A percentile compares a stretch with the other conserved stretches of the same genome.
Conservation (phyloP, 1,140 invertebrate genomes). For the Drosophila azteca region DNA sequence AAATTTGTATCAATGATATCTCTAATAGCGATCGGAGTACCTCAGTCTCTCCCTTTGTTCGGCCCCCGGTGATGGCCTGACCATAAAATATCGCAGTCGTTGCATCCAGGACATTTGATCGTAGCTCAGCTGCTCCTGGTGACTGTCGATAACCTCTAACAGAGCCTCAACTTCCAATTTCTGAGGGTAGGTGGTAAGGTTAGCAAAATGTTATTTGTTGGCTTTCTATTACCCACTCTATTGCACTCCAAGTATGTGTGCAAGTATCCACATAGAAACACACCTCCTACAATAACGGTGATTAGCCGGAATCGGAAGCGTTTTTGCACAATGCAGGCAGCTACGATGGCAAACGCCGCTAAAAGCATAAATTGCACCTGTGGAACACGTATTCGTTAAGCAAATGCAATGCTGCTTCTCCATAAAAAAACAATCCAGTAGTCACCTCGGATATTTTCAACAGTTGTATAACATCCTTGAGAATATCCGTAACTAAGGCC, state of each 20-base stretch:
- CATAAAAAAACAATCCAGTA: conserved; percentile 9
- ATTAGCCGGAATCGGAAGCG: conserved; percentile 42
- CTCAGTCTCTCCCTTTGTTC: conserved; percentile 46
- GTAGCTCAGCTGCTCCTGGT: conserved; percentile 14
- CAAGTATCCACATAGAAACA: conserved; percentile 66
- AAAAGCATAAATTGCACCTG: conserved; percentile 65
- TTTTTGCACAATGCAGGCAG: conserved; percentile 52
- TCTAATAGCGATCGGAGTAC: conserved; percentile 7
- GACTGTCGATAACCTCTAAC: conserved; percentile 58
- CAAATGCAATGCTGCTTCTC: no score
- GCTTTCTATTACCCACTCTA: conserved; percentile 44
- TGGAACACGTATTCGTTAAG: not conserved
- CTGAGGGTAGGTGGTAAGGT: conserved; percentile 24
- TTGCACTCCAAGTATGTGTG: conserved; percentile 76
- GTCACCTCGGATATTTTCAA: conserved; percentile 63
- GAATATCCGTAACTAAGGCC: conserved; percentile 55
- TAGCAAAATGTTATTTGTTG: not conserved
- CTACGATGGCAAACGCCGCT: conserved; percentile 19
- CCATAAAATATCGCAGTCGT: conserved; percentile 18
- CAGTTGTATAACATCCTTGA: conserved; percentile 51
- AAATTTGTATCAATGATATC: not conserved
- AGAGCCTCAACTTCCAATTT: conserved; percentile 66
- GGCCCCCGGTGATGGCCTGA: not conserved
- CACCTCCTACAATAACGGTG: conserved; percentile 38
- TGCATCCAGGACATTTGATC: conserved; percentile 20